phyloP scores from a whole-genome alignment of 2,888 invertebrate species.

The Drosophila incognita region DNA sequence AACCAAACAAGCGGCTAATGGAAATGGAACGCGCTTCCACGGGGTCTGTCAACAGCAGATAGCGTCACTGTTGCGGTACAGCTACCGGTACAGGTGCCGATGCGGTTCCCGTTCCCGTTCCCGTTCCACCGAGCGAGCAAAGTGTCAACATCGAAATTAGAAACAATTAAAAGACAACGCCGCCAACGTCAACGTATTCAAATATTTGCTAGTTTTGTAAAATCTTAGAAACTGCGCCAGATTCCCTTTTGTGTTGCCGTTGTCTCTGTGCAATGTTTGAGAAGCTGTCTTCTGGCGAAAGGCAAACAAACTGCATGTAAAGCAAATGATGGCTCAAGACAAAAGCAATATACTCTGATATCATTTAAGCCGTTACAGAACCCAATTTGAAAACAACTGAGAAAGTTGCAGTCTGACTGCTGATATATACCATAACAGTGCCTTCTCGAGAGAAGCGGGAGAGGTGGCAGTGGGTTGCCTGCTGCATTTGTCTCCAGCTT shows the following conservation, averaged over 20 bases:
- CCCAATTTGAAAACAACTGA: neutral
- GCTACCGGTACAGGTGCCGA: conserved; percentile 20
- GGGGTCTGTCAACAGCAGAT: conserved; percentile 68
- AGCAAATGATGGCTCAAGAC: conserved; percentile 19
- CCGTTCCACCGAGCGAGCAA: neutral
- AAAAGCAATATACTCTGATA: conserved; percentile 14
- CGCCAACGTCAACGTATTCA: conserved; percentile 52
- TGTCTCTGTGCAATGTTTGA: conserved; percentile 27
- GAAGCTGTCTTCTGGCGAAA: conserved; percentile 11
- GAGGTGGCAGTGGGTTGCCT: neutral
- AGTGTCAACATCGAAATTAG: conserved; percentile 72
- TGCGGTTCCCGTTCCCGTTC: conserved; percentile 23
- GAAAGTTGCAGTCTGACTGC: neutral
- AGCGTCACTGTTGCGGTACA: conserved; percentile 26
- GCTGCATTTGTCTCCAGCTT: neutral
- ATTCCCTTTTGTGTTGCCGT: conserved; percentile 15
- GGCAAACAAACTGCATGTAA: conserved; percentile 20
- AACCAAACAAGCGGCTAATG: conserved; percentile 48
- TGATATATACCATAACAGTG: neutral
- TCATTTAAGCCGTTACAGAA: neutral
- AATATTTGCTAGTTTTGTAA: conserved; percentile 62
- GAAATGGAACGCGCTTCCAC: conserved; percentile 50
- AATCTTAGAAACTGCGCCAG: conserved; percentile 52
- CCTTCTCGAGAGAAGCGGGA: neutral
- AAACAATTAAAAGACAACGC: conserved; percentile 71